Conservation (phyloP, 2,888 invertebrate species). For the Caenorhabditis sp. region DNA sequence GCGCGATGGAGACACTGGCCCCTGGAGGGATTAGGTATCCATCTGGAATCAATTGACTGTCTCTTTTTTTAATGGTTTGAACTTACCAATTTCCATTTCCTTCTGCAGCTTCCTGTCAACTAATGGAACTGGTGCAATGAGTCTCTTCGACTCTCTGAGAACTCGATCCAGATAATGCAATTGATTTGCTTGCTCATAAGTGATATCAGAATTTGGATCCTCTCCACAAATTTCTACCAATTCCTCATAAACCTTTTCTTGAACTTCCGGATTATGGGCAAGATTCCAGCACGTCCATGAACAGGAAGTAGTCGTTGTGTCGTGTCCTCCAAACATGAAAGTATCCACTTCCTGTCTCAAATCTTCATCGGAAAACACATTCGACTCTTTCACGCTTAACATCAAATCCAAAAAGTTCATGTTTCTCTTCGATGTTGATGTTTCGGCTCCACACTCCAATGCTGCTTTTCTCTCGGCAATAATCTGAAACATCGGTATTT, state of each 20-base stretch:
- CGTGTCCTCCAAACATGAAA: slow-evolving; percentile 84
- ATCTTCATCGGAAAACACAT: slow-evolving; percentile 6
- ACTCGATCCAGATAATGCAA: slow-evolving; percentile 20
- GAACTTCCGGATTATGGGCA: slow-evolving; percentile 25
- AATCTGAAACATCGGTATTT: slow-evolving; percentile 76
- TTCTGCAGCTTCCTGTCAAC: slow-evolving; percentile 1
- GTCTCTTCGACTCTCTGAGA: slow-evolving; percentile 19
- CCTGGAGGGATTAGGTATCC: slow-evolving; percentile 51
- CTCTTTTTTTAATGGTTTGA: not conserved
- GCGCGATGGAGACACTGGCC: slow-evolving; percentile 39
- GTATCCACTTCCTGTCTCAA: slow-evolving; percentile 83
- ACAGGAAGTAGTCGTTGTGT: slow-evolving; percentile 56
- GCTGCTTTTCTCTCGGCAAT: slow-evolving; percentile 23
- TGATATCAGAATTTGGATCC: slow-evolving; percentile 13
- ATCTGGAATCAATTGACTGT: slow-evolving; percentile 18
- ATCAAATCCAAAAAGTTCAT: slow-evolving; percentile 31
- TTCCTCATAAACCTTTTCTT: slow-evolving; percentile 24
- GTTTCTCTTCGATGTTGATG: not conserved
- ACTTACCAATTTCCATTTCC: slow-evolving; percentile 24
- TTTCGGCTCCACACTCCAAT: slow-evolving; percentile 22
- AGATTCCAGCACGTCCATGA: slow-evolving; percentile 31
- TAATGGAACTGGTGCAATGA: slow-evolving; percentile 17
- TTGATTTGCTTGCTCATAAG: slow-evolving; percentile 20
- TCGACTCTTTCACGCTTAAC: slow-evolving; percentile 9
- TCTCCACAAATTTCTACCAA: slow-evolving; percentile 22